Conservation (phyloP, 2,797 vertebrate species). For the Dallia pectoralis region DNA sequence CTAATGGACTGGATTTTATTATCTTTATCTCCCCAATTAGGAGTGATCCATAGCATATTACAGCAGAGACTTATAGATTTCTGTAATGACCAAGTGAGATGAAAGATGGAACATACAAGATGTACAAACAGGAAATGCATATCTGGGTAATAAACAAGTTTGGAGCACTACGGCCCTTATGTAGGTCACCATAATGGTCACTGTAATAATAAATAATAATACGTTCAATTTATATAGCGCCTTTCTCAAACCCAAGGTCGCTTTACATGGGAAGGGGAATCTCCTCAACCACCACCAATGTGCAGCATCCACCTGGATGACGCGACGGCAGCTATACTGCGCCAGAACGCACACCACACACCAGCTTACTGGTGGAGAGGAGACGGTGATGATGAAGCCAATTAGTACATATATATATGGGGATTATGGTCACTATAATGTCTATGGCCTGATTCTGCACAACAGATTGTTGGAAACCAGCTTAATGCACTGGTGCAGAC, state of each 20-base stretch:
- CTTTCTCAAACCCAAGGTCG: too few species aligned
- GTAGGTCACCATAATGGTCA: neutral
- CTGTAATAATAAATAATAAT: too few species aligned
- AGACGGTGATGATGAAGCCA: too few species aligned
- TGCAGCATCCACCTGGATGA: too few species aligned
- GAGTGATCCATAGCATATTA: neutral
- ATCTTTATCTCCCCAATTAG: neutral
- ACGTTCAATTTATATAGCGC: too few species aligned
- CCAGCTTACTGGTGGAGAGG: too few species aligned
- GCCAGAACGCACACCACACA: too few species aligned
- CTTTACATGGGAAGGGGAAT: too few species aligned
- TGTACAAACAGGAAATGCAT: neutral
- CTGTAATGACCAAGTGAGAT: slow-evolving; percentile 1
- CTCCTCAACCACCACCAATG: too few species aligned
- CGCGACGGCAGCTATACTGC: too few species aligned
- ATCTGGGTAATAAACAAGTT: neutral
- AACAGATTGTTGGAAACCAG: neutral
- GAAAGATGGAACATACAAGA: neutral
- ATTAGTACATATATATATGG: too few species aligned
- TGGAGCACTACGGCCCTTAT: neutral
- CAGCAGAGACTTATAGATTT: neutral
- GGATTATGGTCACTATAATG: too few species aligned
- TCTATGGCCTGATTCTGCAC: neutral
- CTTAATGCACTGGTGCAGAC: neutral
- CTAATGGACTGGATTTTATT: slow-evolving; percentile 1